Conservation (phyloP, 92 coral and sea anemone genomes). For the Montipora capitata region DNA sequence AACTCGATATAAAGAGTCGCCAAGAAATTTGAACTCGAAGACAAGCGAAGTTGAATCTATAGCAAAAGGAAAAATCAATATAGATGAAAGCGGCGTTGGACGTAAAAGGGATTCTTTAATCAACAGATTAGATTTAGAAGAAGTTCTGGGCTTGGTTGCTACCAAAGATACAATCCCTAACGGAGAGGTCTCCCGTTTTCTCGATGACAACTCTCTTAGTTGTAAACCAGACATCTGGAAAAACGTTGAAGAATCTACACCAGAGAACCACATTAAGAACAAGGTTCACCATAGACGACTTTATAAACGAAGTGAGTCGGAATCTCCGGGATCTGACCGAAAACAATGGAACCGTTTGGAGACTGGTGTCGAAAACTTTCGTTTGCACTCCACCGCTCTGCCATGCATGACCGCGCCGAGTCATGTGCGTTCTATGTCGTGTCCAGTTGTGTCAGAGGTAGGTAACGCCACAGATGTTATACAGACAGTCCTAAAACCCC, state of each 20-base stretch:
- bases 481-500: background rate
- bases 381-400: slow-evolving; percentile 16
- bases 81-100: background rate
- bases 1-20: background rate
- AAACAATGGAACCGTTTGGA: slow-evolving; percentile 33
- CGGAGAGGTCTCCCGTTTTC: background rate
- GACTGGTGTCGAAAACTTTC: slow-evolving; percentile 15
- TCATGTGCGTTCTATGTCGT: slow-evolving; percentile 57
- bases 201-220: background rate
- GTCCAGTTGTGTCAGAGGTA: slow-evolving; percentile 85
- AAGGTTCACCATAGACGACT: background rate
- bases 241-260: background rate
- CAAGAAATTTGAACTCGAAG: background rate
- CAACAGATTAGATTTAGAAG: background rate
- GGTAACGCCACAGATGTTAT: background rate
- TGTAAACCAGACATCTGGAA: background rate
- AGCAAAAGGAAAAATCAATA: background rate
- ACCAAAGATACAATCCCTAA: background rate
- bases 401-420: background rate
- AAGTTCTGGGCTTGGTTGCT: background rate
- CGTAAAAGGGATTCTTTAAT: background rate
- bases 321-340: slow-evolving; percentile 28
- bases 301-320: slow-evolving; percentile 32
- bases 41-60: background rate
- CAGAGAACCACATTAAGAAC: background rate